Conservation (phyloP, 1,140 invertebrate genomes). For the Drosophila ambigua region DNA sequence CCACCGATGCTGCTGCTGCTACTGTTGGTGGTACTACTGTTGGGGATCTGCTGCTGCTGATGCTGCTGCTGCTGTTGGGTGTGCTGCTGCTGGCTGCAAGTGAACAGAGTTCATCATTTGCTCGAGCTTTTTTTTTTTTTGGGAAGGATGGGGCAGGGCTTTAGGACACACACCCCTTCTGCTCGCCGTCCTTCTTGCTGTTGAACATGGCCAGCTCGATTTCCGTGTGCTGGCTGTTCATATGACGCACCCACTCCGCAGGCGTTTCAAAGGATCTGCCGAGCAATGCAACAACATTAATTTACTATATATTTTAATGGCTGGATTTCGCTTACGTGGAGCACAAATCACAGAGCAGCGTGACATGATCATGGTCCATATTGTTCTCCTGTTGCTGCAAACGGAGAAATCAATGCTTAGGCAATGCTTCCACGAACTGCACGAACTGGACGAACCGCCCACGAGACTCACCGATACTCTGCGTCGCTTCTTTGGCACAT, state of each 20-base stretch:
- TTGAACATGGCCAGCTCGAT: constrained; percentile 92
- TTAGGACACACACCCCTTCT: constrained; percentile 77
- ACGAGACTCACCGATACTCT: constrained; percentile 84
- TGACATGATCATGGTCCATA: constrained; percentile 81
- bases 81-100: constrained; percentile 49
- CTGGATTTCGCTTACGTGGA: constrained; percentile 86
- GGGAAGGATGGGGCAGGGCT: constrained; percentile 3
- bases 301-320: background rate
- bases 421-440: background rate
- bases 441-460: too few relatives aligned
- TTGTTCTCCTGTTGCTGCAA: constrained; percentile 81
- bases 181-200: constrained; percentile 85
- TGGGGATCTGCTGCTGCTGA: too few relatives aligned
- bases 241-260: constrained; percentile 92
- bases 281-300: background rate
- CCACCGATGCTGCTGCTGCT: constrained; percentile 28
- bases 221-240: constrained; percentile 92
- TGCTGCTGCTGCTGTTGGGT: constrained; percentile 1
- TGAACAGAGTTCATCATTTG: constrained; percentile 68
- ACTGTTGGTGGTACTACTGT: too few relatives aligned
- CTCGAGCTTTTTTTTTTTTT: constrained; percentile 15
- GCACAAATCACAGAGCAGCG: constrained; percentile 89
- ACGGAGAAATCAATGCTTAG: background rate
- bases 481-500: constrained; percentile 86
- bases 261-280: constrained; percentile 88